Percentiles rank a stretch among this genome's conserved stretches.
Conservation (phyloP, 2,113 vertebrate genomes). For the Barbus barbus region DNA sequence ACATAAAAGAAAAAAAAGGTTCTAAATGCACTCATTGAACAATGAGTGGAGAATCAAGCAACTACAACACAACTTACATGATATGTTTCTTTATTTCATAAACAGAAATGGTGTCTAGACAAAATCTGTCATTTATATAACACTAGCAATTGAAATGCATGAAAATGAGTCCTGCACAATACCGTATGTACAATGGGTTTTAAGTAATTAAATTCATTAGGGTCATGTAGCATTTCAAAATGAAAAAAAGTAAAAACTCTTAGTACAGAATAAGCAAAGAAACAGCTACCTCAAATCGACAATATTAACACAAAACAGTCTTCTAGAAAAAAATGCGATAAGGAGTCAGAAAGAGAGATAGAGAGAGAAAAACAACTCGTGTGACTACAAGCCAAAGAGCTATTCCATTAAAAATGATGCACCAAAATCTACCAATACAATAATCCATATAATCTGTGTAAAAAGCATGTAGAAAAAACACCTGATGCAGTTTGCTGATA, state of each 20-base stretch:
- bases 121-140: slow-evolving; percentile 89
- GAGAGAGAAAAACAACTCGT: slow-evolving; percentile 74
- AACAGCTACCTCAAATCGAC: slow-evolving; percentile 96
- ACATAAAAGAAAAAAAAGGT: no score
- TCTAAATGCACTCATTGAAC: neutral
- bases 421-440: slow-evolving; percentile 95
- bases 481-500: slow-evolving; percentile 99
- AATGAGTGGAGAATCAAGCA: slow-evolving; percentile 1
- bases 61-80: slow-evolving; percentile 81
- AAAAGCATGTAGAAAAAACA: slow-evolving; percentile 99
- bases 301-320: slow-evolving; percentile 99
- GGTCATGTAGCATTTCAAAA: slow-evolving; percentile 88
- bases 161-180: slow-evolving; percentile 93
- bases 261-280: slow-evolving; percentile 96
- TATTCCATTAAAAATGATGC: slow-evolving; percentile 98
- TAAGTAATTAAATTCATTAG: slow-evolving; percentile 93
- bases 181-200: slow-evolving; percentile 97
- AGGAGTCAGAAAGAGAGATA: slow-evolving; percentile 75
- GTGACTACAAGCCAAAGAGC: slow-evolving; percentile 88
- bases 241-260: slow-evolving; percentile 90
- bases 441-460: slow-evolving; percentile 99
- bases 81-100: slow-evolving; percentile 99
- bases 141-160: slow-evolving; percentile 99
- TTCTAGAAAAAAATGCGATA: slow-evolving; percentile 88
- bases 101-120: slow-evolving; percentile 99